Percentiles rank a stretch among this genome's conserved stretches.
phyloP scores from a whole-genome alignment of 2,888 invertebrate species.

The Bhutanitis thaidina region DNA sequence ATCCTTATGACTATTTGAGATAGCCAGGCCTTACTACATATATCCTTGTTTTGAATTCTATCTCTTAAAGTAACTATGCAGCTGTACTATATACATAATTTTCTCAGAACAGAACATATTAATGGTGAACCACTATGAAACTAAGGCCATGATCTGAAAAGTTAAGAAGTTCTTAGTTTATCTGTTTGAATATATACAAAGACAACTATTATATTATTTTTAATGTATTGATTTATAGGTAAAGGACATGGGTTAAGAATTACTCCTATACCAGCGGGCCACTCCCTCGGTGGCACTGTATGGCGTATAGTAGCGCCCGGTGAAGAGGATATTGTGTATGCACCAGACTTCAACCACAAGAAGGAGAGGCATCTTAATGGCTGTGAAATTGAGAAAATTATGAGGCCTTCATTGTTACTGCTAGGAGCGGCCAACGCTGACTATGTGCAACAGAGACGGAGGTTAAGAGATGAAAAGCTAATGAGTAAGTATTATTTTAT shows the following conservation, averaged over 20 bases:
- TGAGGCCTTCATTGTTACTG: constrained; percentile 95
- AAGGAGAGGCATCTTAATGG: constrained; percentile 98
- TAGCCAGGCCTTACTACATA: no score
- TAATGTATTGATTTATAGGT: constrained; percentile 70
- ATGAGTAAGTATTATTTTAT: constrained; percentile 85
- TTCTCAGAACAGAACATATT: no score
- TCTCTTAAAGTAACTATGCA: no score
- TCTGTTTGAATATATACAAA: no score
- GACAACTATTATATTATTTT: no score
- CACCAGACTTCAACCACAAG: constrained; percentile 99
- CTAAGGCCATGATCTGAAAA: no score
- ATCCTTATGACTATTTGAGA: no score
- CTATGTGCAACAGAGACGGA: constrained; percentile 93
- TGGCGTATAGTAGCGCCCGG: constrained; percentile 99
- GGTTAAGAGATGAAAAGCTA: constrained; percentile 96
- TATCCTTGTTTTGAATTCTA: no score
- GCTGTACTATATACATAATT: no score
- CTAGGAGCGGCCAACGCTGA: constrained; percentile 97
- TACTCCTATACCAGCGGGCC: constrained; percentile 97
- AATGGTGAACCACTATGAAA: no score
- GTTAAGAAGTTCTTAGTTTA: no score
- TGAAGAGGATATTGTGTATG: constrained; percentile 99
- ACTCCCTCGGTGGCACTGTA: constrained; percentile 98
- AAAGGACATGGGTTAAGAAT: constrained; percentile 97
- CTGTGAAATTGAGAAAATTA: constrained; percentile 93